Evolutionary conservation across 2,113 vertebrate species (phyloP).

Genomic region (Dinomys branickii): DNA sequence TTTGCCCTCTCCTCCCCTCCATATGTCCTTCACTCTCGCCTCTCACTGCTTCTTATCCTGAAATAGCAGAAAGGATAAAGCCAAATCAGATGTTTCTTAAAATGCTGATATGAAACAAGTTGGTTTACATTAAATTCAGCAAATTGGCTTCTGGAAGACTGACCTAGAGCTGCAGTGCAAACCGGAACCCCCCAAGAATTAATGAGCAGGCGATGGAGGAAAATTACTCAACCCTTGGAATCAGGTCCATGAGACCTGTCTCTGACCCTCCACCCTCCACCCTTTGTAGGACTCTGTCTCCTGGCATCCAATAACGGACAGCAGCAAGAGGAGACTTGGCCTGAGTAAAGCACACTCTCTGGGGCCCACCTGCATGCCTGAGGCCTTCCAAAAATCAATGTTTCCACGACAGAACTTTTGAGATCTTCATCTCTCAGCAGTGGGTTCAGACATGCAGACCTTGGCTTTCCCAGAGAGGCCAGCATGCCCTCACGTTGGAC

Average conservation of each 20-base stretch:
- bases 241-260: not conserved
- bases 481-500: slow-evolving; percentile 48
- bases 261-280: not conserved
- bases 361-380: not conserved
- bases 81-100: not conserved
- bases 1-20: not conserved
- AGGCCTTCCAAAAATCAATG: not conserved
- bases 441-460: not conserved
- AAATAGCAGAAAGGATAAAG: not conserved
- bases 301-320: not conserved
- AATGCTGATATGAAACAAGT: not conserved
- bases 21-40: not conserved
- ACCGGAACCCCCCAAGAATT: not conserved
- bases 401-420: not conserved
- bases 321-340: not conserved
- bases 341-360: not conserved
- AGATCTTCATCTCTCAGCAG: not conserved
- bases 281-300: not conserved
- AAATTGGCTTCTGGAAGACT: not conserved
- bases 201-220: not conserved
- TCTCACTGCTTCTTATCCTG: not conserved
- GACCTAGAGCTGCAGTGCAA: not conserved
- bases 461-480: not conserved
- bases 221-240: not conserved
- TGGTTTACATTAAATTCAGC: not conserved